These are phyloP conservation scores for Laspeyria flexula DNA, from an alignment of 2,888 invertebrate genomes.

Conservation along the genomic window DNA sequence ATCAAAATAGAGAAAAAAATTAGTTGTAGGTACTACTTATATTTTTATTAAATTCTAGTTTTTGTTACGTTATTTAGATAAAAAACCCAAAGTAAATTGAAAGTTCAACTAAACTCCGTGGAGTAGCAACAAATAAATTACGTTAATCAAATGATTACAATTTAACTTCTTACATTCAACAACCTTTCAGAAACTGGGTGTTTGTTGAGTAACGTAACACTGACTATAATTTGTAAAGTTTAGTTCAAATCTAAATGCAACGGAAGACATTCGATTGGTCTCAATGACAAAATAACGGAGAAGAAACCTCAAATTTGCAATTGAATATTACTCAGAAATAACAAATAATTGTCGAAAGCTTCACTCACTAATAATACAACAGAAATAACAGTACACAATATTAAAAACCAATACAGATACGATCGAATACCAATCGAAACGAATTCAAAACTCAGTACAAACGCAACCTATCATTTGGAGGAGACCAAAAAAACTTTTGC, in stretches of 20 bases:
- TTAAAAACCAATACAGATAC: slow-evolving; percentile 38
- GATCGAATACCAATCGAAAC: slow-evolving; percentile 44
- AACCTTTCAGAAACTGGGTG: too few species aligned
- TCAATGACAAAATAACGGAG: slow-evolving; percentile 32
- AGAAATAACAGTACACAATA: slow-evolving; percentile 32
- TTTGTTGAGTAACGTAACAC: too few species aligned
- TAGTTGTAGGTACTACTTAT: too few species aligned
- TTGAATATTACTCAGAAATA: slow-evolving; percentile 18
- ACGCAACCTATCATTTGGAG: slow-evolving; percentile 65
- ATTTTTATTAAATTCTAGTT: too few species aligned
- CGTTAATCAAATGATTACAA: too few species aligned
- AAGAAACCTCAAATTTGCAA: slow-evolving; percentile 18
- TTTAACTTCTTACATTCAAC: too few species aligned
- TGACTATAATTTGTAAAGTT: too few species aligned
- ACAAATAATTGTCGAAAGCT: slow-evolving; percentile 36
- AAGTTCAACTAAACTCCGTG: too few species aligned
- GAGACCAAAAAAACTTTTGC: slow-evolving; percentile 65
- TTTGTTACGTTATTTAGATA: too few species aligned
- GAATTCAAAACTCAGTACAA: slow-evolving; percentile 42
- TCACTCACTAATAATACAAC: slow-evolving; percentile 15
- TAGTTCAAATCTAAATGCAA: slow-evolving; percentile 6
- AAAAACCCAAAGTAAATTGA: too few species aligned
- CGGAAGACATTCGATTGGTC: slow-evolving; percentile 24
- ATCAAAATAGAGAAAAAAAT: too few species aligned
- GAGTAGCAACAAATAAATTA: too few species aligned